Percentiles rank a stretch among this genome's conserved stretches.
Evolutionary conservation across 2,888 invertebrate species (phyloP).

Genomic region (Siphlonurus alternatus): DNA sequence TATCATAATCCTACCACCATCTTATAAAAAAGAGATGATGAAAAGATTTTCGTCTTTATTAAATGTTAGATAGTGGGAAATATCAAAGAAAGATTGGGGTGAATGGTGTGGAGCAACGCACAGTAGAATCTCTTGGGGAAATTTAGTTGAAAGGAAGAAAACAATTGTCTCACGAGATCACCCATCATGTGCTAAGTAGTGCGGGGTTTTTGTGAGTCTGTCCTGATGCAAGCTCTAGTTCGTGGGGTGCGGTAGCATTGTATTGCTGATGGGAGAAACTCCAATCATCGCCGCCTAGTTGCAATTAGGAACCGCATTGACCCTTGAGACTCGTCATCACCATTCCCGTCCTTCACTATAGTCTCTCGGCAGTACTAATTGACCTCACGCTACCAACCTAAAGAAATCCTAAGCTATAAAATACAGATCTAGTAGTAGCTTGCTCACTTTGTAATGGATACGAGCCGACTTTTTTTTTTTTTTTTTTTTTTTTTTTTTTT

Average conservation of each 20-base stretch:
- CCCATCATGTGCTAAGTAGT: not conserved
- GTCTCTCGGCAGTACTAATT: too few relatives aligned
- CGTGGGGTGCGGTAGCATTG: not conserved
- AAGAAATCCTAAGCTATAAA: too few relatives aligned
- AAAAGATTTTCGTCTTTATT: not conserved
- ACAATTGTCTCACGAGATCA: not conserved
- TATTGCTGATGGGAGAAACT: too few relatives aligned
- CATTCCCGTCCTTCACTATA: not conserved
- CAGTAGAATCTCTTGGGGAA: not conserved
- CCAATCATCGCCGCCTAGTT: not conserved
- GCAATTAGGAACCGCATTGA: not conserved
- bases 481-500: too few relatives aligned
- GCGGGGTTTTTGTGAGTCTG: not conserved
- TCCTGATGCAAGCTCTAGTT: not conserved
- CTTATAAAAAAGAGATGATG: not conserved
- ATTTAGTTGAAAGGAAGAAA: not conserved
- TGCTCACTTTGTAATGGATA: too few relatives aligned
- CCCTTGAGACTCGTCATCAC: not conserved
- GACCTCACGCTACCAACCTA: too few relatives aligned
- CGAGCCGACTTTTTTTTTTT: too few relatives aligned
- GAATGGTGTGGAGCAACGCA: not conserved
- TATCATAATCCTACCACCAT: not conserved
- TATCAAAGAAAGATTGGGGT: not conserved
- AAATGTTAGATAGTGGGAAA: not conserved
- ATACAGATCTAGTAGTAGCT: too few relatives aligned